phyloP scores from a whole-genome alignment of 2,888 invertebrate species.

The Oxytorus armatus region DNA sequence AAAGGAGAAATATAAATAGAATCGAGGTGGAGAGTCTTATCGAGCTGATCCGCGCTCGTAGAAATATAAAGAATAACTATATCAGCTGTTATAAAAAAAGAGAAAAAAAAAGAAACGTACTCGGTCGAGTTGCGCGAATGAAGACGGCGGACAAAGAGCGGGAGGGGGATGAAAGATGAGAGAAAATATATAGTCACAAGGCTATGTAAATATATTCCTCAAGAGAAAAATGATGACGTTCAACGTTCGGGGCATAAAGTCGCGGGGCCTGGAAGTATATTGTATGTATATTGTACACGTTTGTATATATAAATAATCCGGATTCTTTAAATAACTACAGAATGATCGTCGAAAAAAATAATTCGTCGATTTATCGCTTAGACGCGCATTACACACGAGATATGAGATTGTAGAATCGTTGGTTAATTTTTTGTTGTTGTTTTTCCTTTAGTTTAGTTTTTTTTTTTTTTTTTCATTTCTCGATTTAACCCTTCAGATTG shows the following conservation, averaged over 20 bases:
- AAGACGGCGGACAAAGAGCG: not conserved
- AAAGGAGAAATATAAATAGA: slow-evolving; percentile 15
- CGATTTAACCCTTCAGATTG: too few relatives aligned
- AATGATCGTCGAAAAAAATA: slow-evolving; percentile 44
- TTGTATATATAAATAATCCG: slow-evolving; percentile 66
- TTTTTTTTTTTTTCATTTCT: slow-evolving; percentile 16
- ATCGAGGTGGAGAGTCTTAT: slow-evolving; percentile 22
- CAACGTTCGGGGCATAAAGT: slow-evolving; percentile 71
- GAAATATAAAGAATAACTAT: slow-evolving; percentile 20
- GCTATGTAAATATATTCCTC: slow-evolving; percentile 61
- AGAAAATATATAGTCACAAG: slow-evolving; percentile 31
- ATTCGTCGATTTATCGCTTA: slow-evolving; percentile 34
- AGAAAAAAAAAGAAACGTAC: slow-evolving; percentile 19
- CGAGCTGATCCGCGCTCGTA: slow-evolving; percentile 53
- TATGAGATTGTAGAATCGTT: slow-evolving; percentile 16
- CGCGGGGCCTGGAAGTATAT: slow-evolving; percentile 73
- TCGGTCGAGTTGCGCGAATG: slow-evolving; percentile 20
- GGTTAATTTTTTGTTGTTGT: slow-evolving; percentile 8
- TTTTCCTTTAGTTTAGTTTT: slow-evolving; percentile 1
- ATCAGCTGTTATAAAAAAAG: not conserved
- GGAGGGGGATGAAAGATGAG: not conserved
- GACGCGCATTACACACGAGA: slow-evolving; percentile 28
- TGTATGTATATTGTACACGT: slow-evolving; percentile 71
- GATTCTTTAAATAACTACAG: slow-evolving; percentile 58
- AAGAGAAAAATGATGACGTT: slow-evolving; percentile 38